These are phyloP conservation scores for Propithecus perrieri DNA, from an alignment of 2,797 vertebrate species.

Conservation along the genomic window DNA sequence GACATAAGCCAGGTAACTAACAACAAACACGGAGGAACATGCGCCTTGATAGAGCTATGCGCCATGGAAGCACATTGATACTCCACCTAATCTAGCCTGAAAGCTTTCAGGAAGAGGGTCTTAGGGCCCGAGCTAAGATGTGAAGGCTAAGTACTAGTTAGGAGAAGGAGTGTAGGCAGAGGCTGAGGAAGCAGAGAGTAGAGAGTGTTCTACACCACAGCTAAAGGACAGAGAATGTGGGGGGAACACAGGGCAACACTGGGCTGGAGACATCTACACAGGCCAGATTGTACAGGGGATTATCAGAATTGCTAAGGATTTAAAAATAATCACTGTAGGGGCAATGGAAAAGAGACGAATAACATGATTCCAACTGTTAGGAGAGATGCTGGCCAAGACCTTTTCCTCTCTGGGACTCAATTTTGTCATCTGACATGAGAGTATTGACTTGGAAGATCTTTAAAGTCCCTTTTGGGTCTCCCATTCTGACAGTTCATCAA, in stretches of 20 bases:
- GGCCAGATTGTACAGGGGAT: rapidly evolving
- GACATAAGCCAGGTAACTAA: neutral
- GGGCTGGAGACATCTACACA: neutral
- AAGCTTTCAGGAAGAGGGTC: neutral
- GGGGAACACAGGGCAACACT: rapidly evolving
- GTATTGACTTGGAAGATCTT: neutral
- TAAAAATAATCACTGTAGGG: neutral
- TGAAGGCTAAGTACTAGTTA: neutral
- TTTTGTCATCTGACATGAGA: neutral
- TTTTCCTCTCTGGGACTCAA: neutral
- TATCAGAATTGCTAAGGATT: neutral
- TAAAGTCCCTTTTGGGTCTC: neutral
- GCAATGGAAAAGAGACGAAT: neutral
- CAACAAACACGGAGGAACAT: neutral
- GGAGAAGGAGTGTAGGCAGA: neutral
- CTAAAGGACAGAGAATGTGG: neutral
- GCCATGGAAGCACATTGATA: rapidly evolving
- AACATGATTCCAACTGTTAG: neutral
- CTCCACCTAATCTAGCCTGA: neutral
- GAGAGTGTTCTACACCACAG: rapidly evolving
- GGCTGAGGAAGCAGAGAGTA: neutral
- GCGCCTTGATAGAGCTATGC: neutral
- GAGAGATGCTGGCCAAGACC: neutral
- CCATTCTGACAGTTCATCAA: neutral
- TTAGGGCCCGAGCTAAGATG: neutral